Base-by-base conservation (phyloP, 2,797 vertebrate genomes). In the Ctenochaetus hawaiiensis region DNA sequence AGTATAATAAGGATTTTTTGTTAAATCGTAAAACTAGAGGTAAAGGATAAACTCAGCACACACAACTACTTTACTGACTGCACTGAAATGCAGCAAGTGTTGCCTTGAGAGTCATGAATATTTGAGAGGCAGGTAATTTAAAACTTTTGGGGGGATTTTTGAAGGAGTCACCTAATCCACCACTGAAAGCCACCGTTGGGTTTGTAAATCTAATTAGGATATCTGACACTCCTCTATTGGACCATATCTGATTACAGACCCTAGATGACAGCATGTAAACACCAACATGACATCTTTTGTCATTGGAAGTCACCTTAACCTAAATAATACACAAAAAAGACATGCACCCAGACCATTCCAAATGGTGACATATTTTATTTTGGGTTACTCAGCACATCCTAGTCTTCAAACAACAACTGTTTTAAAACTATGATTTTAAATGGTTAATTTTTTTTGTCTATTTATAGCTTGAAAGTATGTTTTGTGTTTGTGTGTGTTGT, bases 131-230 rank as follows among this genome's bases (percentile, higher is more conserved):
- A 70, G 84, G 95, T 93, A 94, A 96, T 87, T 54, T 66, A 89
- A 96, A 92, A 92, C 95, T 77, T 94, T 91, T 90, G 75, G 78
- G 89, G 83, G 91, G 85, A 77, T 87, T 94, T 92, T 94, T 91
- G 82, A 94, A 94, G 93, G 93, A 92, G 95, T 93, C 93, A 96
- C 77, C 54, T 59, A 83, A 96, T 93, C 92, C 89, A 69, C 76
- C 79, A 78, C 66, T 92, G 94, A 93, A 94, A 94, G 84, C 84
- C 78, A 64, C 90, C 88, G 87, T 85, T 80, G 80, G 87, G 88
- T 92, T 92, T 93, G 91, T 94, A 93, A 93, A 93, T 96, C 94
- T 94, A 96, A 96, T 96, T 95, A 95, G 94, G 93, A 93, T 73
- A 95, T 72, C 7, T 82, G 92, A 95, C 84, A 83, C 77, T 49